These are phyloP conservation scores for Hippocampus barbouri DNA, from an alignment of 2,113 vertebrate species.

Conservation along the genomic window DNA sequence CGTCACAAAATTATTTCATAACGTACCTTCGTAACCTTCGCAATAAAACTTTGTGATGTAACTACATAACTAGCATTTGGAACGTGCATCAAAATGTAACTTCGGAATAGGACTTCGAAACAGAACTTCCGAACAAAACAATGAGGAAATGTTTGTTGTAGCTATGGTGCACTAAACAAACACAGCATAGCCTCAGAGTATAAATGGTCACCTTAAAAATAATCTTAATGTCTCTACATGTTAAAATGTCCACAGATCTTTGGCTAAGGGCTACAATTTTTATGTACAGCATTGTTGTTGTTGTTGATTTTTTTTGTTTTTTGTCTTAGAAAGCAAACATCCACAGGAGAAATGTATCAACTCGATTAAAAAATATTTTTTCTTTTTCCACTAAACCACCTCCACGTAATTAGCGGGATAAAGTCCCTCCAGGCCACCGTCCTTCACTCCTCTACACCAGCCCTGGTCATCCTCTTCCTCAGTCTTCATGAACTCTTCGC, in stretches of 20 bases:
- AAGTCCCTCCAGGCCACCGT: conserved; percentile 74
- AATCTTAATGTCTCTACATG: conserved; percentile 8
- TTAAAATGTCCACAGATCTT: conserved; percentile 27
- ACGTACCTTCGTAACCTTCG: neutral
- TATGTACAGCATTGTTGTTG: conserved; percentile 18
- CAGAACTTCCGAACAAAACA: neutral
- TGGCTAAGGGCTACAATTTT: conserved; percentile 40
- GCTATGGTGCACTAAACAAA: neutral
- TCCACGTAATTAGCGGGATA: conserved; percentile 83
- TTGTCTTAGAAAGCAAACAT: neutral
- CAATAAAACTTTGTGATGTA: neutral
- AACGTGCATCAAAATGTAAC: neutral
- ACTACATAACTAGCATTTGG: neutral
- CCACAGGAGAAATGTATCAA: neutral
- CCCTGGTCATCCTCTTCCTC: conserved; percentile 84
- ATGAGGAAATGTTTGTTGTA: neutral
- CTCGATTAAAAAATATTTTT: neutral
- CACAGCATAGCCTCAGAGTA: neutral
- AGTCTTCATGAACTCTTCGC: conserved; percentile 79
- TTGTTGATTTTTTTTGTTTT: neutral
- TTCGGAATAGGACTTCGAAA: neutral
- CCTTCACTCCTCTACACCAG: conserved; percentile 80
- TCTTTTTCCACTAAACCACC: conserved; percentile 51
- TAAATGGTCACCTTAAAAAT: neutral
- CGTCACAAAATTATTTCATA: neutral